Evolutionary conservation across 2,797 vertebrate species (phyloP).

Genomic region (Buphagus erythrorhynchus): DNA sequence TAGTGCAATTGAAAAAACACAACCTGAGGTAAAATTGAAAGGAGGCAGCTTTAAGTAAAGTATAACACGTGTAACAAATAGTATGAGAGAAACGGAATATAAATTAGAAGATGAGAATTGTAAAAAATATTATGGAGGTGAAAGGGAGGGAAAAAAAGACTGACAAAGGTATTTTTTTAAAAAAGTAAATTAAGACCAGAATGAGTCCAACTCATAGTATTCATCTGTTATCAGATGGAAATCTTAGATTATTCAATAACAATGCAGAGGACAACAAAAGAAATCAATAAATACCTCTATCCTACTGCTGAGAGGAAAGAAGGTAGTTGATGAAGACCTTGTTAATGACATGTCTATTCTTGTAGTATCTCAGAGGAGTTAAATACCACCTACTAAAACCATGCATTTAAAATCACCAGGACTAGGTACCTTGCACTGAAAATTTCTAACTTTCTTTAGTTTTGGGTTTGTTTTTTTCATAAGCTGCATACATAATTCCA

Average conservation of each 20-base stretch:
- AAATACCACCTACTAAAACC: neutral
- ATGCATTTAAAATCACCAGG: neutral
- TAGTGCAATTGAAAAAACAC: neutral
- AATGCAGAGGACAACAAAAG: neutral
- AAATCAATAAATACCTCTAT: constrained; percentile 34
- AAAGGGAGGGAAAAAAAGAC: accelerated
- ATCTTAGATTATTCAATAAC: constrained; percentile 21
- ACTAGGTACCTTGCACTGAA: neutral
- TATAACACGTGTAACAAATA: neutral
- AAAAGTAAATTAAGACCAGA: neutral
- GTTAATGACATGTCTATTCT: neutral
- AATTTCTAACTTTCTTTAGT: neutral
- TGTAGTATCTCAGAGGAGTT: neutral
- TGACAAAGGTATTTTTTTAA: neutral
- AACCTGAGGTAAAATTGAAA: neutral
- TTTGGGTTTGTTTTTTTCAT: neutral
- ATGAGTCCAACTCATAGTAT: neutral
- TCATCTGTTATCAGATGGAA: constrained; percentile 6
- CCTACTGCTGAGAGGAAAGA: neutral
- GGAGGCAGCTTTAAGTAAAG: neutral
- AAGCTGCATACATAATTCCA: neutral
- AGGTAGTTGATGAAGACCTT: neutral
- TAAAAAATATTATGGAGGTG: neutral
- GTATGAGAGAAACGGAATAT: neutral
- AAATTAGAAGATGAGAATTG: neutral